Evolutionary conservation across 1,140 invertebrate genomes (phyloP).

Genomic region (Zeugodacus cucurbitae): DNA sequence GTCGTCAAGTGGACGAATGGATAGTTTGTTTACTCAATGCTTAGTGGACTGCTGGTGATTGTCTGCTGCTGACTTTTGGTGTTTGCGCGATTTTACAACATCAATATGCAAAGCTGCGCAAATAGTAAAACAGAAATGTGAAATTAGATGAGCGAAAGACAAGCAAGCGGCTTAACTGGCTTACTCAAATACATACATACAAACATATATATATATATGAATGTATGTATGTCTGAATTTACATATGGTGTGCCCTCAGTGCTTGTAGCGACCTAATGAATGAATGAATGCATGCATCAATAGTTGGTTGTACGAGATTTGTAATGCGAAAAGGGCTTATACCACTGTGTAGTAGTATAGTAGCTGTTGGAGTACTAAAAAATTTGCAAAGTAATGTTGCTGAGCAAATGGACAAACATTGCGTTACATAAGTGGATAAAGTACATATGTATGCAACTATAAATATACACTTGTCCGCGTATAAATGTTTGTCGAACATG

Average conservation of each 20-base stretch:
- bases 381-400: not conserved
- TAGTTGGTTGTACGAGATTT: not conserved
- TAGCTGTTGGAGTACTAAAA: not conserved
- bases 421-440: not conserved
- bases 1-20: not conserved
- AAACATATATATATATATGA: too few relatives aligned
- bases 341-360: not conserved
- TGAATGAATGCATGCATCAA: not conserved
- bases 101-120: not conserved
- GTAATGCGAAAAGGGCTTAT: not conserved
- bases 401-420: not conserved
- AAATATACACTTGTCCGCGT: not conserved
- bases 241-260: not conserved
- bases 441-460: not conserved
- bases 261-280: not conserved
- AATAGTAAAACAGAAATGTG: constrained; percentile 5
- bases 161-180: not conserved
- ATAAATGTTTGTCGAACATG: too few relatives aligned
- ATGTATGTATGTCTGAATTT: not conserved
- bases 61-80: not conserved
- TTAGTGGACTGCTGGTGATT: not conserved
- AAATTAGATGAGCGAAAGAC: not conserved
- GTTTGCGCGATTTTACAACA: constrained; percentile 32
- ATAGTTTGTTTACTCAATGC: not conserved
- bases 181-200: not conserved